These are phyloP conservation scores for Zootermopsis nevadensis DNA, from an alignment of 2,888 invertebrate genomes.

Conservation along the genomic window DNA sequence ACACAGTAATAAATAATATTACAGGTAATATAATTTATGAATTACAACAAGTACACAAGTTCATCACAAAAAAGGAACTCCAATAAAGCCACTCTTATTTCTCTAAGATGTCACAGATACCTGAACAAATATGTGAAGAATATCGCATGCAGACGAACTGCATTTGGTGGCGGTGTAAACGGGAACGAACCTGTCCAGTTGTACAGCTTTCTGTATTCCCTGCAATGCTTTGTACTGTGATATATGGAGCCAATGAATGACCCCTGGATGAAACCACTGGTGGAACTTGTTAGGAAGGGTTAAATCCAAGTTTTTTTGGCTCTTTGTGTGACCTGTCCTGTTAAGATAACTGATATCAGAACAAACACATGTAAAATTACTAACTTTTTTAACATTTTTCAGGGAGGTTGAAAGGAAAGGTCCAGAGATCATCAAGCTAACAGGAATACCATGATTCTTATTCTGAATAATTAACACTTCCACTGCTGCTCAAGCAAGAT, in stretches of 20 bases:
- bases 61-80: not conserved
- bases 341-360: not conserved
- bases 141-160: slow-evolving; percentile 11
- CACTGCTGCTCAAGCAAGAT: too few relatives aligned
- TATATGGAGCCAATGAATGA: slow-evolving; percentile 93
- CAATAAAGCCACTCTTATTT: not conserved
- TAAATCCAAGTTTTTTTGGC: slow-evolving; percentile 70
- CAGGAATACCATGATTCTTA: too few relatives aligned
- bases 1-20: too few relatives aligned
- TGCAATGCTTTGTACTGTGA: slow-evolving; percentile 89
- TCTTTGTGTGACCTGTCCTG: slow-evolving; percentile 74
- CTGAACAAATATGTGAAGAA: not conserved
- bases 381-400: too few relatives aligned
- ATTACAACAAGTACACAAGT: not conserved
- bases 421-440: too few relatives aligned
- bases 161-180: not conserved
- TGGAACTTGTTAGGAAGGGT: slow-evolving; percentile 81
- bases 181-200: slow-evolving; percentile 73
- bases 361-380: too few relatives aligned
- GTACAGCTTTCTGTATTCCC: slow-evolving; percentile 90
- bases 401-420: too few relatives aligned
- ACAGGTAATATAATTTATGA: too few relatives aligned
- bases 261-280: slow-evolving; percentile 93
- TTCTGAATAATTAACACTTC: too few relatives aligned
- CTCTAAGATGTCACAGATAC: not conserved